Base-by-base conservation (phyloP, 2,113 vertebrate species). In the Rallus limicola region DNA sequence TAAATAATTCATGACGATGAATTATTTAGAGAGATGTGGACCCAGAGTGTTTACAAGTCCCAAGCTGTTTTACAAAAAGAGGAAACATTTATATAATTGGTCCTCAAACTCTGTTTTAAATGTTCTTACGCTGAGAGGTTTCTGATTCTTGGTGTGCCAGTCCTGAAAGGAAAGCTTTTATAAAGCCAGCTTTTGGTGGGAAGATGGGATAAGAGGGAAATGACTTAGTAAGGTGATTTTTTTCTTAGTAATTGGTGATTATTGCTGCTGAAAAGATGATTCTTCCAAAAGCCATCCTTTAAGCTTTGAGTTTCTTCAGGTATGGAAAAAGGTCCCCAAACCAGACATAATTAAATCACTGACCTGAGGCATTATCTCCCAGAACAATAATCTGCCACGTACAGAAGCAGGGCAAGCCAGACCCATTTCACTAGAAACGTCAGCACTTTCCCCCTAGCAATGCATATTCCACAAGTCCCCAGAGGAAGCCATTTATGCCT, bases 1-100 rank as follows among this genome's bases (percentile, higher is more conserved):
- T 96, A 95, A 96, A 96, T 96, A 95, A 95, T 96, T 96, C 31
- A 96, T 95, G 31, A 36, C 28, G 11, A 88, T 95, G 34, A 95
- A 96, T 95, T 94, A 95, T 94, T 92, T 84, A 92, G 31, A 72
- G 52, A 76, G 48, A 84, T 50, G 80, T 82, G 88, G 92, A 95
- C 92, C 77, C 58, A 84, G 91, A 72, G 75, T 78, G 71, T 93
- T 94, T 95, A 96, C 89, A 92, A 93, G 75, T 92, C 90, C 77
- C 83, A 93, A 79, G 93, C 53, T 89, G 70, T 79, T 96, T 95
- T 95, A 95, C 86, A 89, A 95, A 96, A 96, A 95, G 86, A 85
- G 86, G 65, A 92, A 95, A 87, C 62, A 69, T 79, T 91, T 93
- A 36, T 92, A 52, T 65, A 91, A 79, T 72, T 96, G 78, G 44